Conservation (phyloP, 1,140 invertebrate genomes). For the Monomorium pharaonis region DNA sequence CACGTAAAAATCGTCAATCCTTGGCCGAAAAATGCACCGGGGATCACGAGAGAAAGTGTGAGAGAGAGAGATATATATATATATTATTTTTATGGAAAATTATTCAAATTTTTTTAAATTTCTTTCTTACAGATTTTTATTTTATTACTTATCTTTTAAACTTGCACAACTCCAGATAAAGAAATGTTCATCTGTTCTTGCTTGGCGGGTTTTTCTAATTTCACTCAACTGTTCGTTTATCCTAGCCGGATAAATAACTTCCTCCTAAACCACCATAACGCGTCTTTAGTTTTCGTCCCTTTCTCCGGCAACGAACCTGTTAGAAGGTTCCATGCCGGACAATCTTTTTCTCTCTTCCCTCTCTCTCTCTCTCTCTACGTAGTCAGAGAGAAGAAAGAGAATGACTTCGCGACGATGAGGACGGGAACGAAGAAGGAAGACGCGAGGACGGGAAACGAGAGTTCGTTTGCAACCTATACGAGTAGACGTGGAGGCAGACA, state of each 20-base stretch:
- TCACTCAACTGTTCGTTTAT: constrained; percentile 20
- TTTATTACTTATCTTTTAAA: not conserved
- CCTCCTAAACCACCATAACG: constrained; percentile 42
- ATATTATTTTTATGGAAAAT: not conserved
- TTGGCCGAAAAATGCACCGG: constrained; percentile 15
- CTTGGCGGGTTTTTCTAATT: constrained; percentile 18
- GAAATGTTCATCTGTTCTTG: not conserved
- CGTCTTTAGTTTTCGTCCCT: constrained; percentile 42
- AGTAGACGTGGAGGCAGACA: constrained; percentile 76
- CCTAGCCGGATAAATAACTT: constrained; percentile 47
- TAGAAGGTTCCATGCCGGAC: constrained; percentile 18
- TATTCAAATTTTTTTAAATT: not conserved
- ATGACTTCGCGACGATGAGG: not conserved
- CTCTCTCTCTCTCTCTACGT: not conserved
- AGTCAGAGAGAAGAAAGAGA: constrained; percentile 8
- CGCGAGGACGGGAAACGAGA: constrained; percentile 67
- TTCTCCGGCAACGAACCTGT: constrained; percentile 17
- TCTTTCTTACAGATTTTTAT: not conserved
- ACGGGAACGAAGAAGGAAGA: constrained; percentile 27
- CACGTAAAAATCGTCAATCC: constrained; percentile 29
- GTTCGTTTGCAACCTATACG: constrained; percentile 27
- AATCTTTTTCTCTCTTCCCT: constrained; percentile 9
- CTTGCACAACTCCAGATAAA: not conserved
- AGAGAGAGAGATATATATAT: not conserved
- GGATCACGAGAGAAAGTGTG: not conserved